Percentiles rank a stretch among this genome's conserved stretches.
Conservation (phyloP, 2,113 vertebrate species). For the Tricholaema leucomelas region DNA sequence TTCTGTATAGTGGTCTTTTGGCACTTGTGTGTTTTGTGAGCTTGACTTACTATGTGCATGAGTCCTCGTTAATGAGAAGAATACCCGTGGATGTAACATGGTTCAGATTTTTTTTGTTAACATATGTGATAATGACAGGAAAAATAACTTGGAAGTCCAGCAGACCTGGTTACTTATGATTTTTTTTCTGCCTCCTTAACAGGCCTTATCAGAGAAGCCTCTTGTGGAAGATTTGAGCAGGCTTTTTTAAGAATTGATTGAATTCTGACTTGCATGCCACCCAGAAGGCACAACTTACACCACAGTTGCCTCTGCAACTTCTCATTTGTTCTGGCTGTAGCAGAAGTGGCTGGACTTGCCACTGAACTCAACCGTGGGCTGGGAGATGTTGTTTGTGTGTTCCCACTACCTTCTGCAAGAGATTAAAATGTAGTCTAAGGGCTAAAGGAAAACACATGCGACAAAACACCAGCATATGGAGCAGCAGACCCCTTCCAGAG, state of each 20-base stretch:
- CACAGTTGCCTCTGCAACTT: fast-evolving
- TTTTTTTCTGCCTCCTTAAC: background rate
- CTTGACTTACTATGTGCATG: background rate
- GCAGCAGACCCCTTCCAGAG: background rate
- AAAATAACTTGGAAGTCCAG: background rate
- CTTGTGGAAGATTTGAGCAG: background rate
- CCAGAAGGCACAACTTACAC: fast-evolving
- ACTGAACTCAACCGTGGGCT: fast-evolving
- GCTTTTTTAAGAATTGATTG: background rate
- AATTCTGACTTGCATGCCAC: background rate
- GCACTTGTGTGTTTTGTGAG: background rate
- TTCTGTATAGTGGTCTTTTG: background rate
- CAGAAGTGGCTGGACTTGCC: background rate
- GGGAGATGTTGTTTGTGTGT: background rate
- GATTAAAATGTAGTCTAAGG: background rate
- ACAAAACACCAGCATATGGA: background rate
- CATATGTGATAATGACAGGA: background rate
- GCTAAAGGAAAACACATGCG: fast-evolving
- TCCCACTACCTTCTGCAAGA: background rate
- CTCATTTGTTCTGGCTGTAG: background rate
- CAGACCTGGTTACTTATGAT: background rate
- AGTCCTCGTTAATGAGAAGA: background rate
- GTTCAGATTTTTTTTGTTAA: background rate
- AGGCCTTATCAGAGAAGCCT: background rate
- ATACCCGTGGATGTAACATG: fast-evolving